Base-by-base conservation (phyloP, 1,140 invertebrate genomes). In the Drosophila mayri region DNA sequence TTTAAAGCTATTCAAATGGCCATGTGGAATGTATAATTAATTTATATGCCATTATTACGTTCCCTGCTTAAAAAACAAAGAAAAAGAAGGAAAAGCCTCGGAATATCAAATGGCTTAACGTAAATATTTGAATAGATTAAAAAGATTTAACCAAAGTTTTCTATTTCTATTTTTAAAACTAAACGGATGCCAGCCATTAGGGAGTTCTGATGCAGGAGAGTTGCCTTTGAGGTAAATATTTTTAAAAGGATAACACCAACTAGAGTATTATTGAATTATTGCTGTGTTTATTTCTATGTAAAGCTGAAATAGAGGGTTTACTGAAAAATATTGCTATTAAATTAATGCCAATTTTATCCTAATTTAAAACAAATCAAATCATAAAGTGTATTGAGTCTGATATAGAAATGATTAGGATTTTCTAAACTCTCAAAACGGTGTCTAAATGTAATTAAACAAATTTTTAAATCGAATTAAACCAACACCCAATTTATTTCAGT, bases 281-380 rank as follows among this genome's bases (percentile, higher is more conserved):
- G 52, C 35, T 38, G 9, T 55, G 52, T 55, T 55, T 55, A 55
- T 55, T 55, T 55, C 50, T 37, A 20, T 16, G 32, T 54, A 54
- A 16, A 35, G 14, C 32, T 54, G 12, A 37, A 54, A 16, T 22
- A 12, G 14, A 10, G 8, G 20, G 1, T 3, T 6, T 32, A 54
- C 50, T 54, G 18, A 10, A 16, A 16, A 16, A 10, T 54, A 22
- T 54, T 16, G 6, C 0, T 0, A 0, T 9, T 4, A 16, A 35
- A 20, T 18, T 14, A 14, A 28, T 5, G 14, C 9, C 0, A 10
- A 12, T 43, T 58, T 20, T 14, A 30, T 16, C 1, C 22, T 28
- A 3, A 20, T 14, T 30, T 14, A 4, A 46, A 9, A 20, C 20
- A 25, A 14, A 22, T 16, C 3, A 25, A 25, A 25, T 16, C 1